Evolutionary conservation across 2,113 vertebrate genomes (phyloP).

Genomic region (Oenanthe melanoleuca): DNA sequence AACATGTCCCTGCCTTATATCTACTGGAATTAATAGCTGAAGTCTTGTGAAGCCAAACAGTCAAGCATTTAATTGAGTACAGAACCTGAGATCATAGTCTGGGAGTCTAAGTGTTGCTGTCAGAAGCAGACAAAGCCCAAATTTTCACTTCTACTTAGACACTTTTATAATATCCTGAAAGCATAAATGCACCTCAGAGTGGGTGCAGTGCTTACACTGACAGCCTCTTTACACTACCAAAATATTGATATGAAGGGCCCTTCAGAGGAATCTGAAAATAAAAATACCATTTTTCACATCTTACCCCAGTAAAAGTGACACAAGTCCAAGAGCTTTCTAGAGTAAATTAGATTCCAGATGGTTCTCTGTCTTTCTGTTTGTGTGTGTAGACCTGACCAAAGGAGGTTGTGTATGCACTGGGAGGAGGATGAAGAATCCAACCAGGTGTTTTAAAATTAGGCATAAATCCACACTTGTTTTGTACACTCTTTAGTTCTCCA

Average conservation of each 20-base stretch:
- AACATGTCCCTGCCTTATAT: not conserved
- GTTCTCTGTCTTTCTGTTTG: not conserved
- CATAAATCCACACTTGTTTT: not conserved
- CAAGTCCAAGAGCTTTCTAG: not conserved
- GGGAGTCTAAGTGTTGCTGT: not conserved
- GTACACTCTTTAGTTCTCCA: not conserved
- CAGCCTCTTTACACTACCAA: not conserved
- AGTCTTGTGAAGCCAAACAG: not conserved
- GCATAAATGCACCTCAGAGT: not conserved
- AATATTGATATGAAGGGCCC: not conserved
- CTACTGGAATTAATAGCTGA: constrained; percentile 29
- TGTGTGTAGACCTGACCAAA: not conserved
- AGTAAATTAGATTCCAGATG: not conserved
- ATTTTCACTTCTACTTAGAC: not conserved
- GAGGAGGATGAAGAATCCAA: not conserved
- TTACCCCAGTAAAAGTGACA: not conserved
- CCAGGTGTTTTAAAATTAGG: not conserved
- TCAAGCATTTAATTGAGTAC: constrained; percentile 22
- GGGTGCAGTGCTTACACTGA: not conserved
- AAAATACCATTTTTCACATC: not conserved
- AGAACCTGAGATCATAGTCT: constrained; percentile 22
- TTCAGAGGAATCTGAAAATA: not conserved
- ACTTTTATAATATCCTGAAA: not conserved
- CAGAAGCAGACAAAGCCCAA: constrained; percentile 17
- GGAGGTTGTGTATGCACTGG: not conserved